phyloP scores from a whole-genome alignment of 2,888 invertebrate genomes.

The Carpatolechia fugitivella region DNA sequence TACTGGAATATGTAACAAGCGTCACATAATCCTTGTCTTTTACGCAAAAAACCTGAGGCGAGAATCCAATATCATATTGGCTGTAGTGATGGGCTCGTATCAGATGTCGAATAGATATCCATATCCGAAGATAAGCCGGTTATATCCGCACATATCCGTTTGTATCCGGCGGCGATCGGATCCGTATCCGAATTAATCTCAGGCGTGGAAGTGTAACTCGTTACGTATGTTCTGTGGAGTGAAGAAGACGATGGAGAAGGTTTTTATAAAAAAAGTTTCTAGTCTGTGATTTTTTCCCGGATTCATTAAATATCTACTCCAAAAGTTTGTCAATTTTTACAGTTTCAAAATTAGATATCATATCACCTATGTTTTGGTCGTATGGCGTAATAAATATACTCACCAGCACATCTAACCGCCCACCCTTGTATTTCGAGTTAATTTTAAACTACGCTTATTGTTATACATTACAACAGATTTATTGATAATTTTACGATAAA shows the following conservation, averaged over 20 bases:
- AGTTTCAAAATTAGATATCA: no score
- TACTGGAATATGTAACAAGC: not conserved
- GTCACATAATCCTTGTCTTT: not conserved
- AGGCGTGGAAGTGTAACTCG: slow-evolving; percentile 52
- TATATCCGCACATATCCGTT: slow-evolving; percentile 12
- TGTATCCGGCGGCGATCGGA: slow-evolving; percentile 57
- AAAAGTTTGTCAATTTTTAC: no score
- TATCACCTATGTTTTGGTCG: no score
- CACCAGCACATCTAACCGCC: no score
- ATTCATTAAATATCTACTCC: no score
- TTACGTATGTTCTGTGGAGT: slow-evolving; percentile 44
- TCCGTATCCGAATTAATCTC: slow-evolving; percentile 74
- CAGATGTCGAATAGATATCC: slow-evolving; percentile 24
- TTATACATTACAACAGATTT: no score
- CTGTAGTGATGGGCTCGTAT: slow-evolving; percentile 22
- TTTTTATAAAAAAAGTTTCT: no score
- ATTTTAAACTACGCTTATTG: no score
- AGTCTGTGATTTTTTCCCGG: no score
- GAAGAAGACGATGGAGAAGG: not conserved
- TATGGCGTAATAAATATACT: no score
- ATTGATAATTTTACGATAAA: no score
- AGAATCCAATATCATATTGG: slow-evolving; percentile 42
- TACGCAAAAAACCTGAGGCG: slow-evolving; percentile 47
- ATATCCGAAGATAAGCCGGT: slow-evolving; percentile 12
- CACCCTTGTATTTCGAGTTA: no score